phyloP scores from a whole-genome alignment of 2,888 invertebrate genomes.

The Unio delphinus region DNA sequence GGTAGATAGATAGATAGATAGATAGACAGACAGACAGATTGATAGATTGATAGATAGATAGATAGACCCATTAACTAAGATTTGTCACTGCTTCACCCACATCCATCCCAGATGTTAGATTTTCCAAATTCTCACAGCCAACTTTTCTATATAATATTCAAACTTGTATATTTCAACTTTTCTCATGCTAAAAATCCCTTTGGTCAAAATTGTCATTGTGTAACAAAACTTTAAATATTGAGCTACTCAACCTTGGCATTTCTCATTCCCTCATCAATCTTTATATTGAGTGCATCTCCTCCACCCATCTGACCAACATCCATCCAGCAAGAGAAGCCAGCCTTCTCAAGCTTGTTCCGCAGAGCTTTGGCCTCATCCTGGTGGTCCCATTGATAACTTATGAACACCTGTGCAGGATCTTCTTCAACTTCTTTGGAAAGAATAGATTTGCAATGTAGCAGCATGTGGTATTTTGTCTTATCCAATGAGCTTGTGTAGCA shows the following conservation, averaged over 20 bases:
- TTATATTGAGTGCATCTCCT: slow-evolving; percentile 70
- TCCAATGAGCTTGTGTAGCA: background rate
- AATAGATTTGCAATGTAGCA: background rate
- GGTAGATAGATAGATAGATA: too few species aligned
- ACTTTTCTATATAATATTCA: too few species aligned
- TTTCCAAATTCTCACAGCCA: too few species aligned
- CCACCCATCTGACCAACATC: slow-evolving; percentile 72
- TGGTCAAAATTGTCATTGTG: too few species aligned
- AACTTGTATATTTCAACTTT: too few species aligned
- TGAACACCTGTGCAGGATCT: slow-evolving; percentile 69
- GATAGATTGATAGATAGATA: too few species aligned
- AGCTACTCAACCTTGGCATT: slow-evolving; percentile 64
- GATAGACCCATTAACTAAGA: too few species aligned
- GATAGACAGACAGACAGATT: too few species aligned
- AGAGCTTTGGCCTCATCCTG: slow-evolving; percentile 70
- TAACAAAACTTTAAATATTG: too few species aligned
- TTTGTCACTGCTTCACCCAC: too few species aligned
- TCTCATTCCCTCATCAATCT: slow-evolving; percentile 72
- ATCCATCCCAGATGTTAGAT: too few species aligned
- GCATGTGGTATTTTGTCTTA: background rate
- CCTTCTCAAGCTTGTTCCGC: slow-evolving; percentile 68
- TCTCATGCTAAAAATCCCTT: too few species aligned
- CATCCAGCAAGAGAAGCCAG: slow-evolving; percentile 73
- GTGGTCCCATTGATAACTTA: slow-evolving; percentile 73
- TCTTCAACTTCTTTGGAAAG: slow-evolving; percentile 36